A percentile compares a stretch with the other conserved stretches of the same genome.
phyloP scores from a whole-genome alignment of 2,888 invertebrate genomes.

The Fragum whitleyi region DNA sequence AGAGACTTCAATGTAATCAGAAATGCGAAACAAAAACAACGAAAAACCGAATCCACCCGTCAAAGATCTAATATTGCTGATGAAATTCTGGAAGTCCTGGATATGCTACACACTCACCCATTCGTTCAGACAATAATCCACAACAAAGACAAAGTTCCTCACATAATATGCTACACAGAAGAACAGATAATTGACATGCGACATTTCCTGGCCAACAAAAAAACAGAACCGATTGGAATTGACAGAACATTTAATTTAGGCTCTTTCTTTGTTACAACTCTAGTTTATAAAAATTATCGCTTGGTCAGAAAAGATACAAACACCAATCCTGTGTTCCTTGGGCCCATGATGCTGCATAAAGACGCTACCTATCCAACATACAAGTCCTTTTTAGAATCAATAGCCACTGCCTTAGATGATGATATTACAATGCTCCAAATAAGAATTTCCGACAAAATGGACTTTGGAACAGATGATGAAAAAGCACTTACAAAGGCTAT shows the following conservation, averaged over 20 bases:
- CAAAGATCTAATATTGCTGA: slow-evolving; percentile 33
- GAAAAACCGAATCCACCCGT: neutral
- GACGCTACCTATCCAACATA: slow-evolving; percentile 43
- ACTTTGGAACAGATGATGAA: slow-evolving; percentile 37
- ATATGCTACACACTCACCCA: slow-evolving; percentile 42
- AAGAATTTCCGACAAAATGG: slow-evolving; percentile 33
- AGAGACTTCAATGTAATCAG: slow-evolving; percentile 20
- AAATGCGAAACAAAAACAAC: slow-evolving; percentile 9
- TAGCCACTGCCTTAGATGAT: slow-evolving; percentile 31
- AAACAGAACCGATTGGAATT: slow-evolving; percentile 27
- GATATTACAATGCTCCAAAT: slow-evolving; percentile 18
- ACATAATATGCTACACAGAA: slow-evolving; percentile 39
- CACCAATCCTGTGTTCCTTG: slow-evolving; percentile 37
- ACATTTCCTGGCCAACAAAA: slow-evolving; percentile 18
- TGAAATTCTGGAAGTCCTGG: slow-evolving; percentile 34
- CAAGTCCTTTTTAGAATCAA: slow-evolving; percentile 35
- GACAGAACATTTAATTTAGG: slow-evolving; percentile 53
- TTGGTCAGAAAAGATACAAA: slow-evolving; percentile 32
- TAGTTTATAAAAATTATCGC: slow-evolving; percentile 49
- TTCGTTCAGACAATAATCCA: slow-evolving; percentile 34
- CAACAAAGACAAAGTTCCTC: slow-evolving; percentile 39
- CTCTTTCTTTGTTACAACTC: slow-evolving; percentile 32
- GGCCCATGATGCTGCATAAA: slow-evolving; percentile 41
- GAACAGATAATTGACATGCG: slow-evolving; percentile 37
- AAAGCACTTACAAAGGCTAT: slow-evolving; percentile 39